These are phyloP conservation scores for Merops nubicus DNA, from an alignment of 2,113 vertebrate species.

Conservation along the genomic window DNA sequence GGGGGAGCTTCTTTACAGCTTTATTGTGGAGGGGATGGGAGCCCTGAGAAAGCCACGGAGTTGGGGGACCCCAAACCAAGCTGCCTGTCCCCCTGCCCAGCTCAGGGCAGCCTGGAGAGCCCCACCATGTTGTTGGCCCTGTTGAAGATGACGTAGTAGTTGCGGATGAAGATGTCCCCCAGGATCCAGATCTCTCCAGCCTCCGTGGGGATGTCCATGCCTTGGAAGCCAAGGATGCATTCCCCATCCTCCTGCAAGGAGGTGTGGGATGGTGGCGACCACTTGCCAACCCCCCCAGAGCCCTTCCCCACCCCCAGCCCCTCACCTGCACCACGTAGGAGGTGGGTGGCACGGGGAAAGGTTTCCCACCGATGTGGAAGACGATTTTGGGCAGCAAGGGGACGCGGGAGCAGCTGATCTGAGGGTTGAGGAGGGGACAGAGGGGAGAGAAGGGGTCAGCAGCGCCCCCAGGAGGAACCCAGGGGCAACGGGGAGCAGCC, in stretches of 20 bases:
- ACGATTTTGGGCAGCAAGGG: rapidly evolving
- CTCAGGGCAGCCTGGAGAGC: not conserved
- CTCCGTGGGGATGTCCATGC: not conserved
- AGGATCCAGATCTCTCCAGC: constrained; percentile 40
- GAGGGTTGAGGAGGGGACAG: not conserved
- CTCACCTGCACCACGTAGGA: constrained; percentile 16
- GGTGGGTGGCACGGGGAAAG: not conserved
- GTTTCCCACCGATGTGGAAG: not conserved
- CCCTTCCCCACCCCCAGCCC: not conserved
- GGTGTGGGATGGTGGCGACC: rapidly evolving
- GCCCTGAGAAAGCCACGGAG: rapidly evolving
- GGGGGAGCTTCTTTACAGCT: not conserved
- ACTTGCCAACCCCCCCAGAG: not conserved
- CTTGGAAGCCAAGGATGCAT: not conserved
- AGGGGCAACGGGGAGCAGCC: not conserved
- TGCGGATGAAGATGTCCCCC: constrained; percentile 47
- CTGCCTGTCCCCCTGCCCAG: not conserved
- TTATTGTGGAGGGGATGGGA: not conserved
- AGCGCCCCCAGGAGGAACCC: not conserved
- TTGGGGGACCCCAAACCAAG: rapidly evolving
- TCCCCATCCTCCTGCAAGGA: not conserved
- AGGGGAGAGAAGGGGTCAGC: not conserved
- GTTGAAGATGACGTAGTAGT: constrained; percentile 46
- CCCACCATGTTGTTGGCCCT: constrained; percentile 23
- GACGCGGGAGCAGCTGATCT: not conserved